Conservation (phyloP, 2,113 vertebrate genomes). For the Corythornis madagascariensis region DNA sequence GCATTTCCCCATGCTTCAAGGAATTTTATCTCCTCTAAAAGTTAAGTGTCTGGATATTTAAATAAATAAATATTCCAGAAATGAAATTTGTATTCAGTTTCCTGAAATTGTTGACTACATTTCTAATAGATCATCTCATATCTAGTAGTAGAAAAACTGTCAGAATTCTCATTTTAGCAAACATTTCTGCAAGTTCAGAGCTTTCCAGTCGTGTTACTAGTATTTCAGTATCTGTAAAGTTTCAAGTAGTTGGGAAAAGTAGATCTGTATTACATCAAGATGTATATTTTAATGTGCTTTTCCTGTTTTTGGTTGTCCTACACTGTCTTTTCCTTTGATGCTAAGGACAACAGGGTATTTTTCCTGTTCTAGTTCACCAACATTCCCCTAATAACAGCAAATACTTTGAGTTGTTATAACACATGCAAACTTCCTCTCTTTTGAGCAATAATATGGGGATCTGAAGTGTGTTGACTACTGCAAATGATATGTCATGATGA, state of each 20-base stretch:
- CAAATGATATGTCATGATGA: neutral
- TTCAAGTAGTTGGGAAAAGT: neutral
- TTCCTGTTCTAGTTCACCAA: neutral
- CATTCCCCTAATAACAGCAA: neutral
- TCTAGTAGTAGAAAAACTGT: neutral
- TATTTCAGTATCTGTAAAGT: neutral
- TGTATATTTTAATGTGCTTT: neutral
- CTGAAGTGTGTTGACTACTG: neutral
- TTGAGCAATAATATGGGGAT: neutral
- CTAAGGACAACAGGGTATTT: neutral
- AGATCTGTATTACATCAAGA: neutral
- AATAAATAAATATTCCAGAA: neutral
- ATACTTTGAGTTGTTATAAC: neutral
- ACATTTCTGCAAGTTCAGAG: neutral
- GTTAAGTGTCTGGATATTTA: neutral
- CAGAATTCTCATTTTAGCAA: neutral
- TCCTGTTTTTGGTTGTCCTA: neutral
- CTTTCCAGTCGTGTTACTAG: neutral
- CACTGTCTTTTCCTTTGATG: neutral
- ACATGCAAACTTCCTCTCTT: neutral
- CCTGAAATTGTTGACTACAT: neutral
- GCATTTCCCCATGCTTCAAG: neutral
- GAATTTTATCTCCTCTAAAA: neutral
- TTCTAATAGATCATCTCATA: neutral
- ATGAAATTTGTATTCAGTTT: neutral